Conservation (phyloP, 2,888 invertebrate genomes). For the Epistrophe grossulariae region DNA sequence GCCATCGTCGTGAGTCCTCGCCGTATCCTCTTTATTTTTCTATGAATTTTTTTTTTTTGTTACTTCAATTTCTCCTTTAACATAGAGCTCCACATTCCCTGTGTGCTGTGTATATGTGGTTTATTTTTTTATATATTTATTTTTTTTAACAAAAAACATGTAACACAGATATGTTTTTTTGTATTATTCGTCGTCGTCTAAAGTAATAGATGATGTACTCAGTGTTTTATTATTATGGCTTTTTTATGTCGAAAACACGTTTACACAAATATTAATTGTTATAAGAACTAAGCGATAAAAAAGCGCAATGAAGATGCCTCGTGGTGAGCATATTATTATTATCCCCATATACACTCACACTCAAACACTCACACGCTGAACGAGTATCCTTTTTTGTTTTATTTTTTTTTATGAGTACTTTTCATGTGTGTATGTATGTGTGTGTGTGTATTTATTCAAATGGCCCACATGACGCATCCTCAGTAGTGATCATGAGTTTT, state of each 20-base stretch:
- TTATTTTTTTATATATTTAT: conserved; percentile 11
- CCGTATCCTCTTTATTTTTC: conserved; percentile 29
- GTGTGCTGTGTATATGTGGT: conserved; percentile 37
- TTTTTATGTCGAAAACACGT: conserved; percentile 59
- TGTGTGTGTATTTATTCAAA: conserved; percentile 16
- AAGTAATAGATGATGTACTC: conserved; percentile 46
- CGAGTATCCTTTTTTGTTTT: conserved; percentile 10
- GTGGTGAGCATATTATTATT: conserved; percentile 36
- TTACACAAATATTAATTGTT: conserved; percentile 64
- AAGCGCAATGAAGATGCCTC: conserved; percentile 59
- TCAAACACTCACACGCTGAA: background rate
- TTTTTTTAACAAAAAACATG: conserved; percentile 28
- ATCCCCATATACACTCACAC: conserved; percentile 12
- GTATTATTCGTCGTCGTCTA: conserved; percentile 22
- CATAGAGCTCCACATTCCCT: conserved; percentile 12
- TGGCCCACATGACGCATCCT: conserved; percentile 65
- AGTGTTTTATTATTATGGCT: conserved; percentile 50
- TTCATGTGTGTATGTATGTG: conserved; percentile 4
- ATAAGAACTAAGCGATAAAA: conserved; percentile 60
- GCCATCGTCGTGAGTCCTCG: background rate
- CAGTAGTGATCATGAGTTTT: conserved; percentile 40
- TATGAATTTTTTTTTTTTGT: background rate
- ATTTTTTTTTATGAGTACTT: background rate
- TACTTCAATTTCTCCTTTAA: conserved; percentile 33
- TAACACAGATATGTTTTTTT: conserved; percentile 17